Evolutionary conservation across 2,888 invertebrate genomes (phyloP).

Genomic region (Tipula unca): DNA sequence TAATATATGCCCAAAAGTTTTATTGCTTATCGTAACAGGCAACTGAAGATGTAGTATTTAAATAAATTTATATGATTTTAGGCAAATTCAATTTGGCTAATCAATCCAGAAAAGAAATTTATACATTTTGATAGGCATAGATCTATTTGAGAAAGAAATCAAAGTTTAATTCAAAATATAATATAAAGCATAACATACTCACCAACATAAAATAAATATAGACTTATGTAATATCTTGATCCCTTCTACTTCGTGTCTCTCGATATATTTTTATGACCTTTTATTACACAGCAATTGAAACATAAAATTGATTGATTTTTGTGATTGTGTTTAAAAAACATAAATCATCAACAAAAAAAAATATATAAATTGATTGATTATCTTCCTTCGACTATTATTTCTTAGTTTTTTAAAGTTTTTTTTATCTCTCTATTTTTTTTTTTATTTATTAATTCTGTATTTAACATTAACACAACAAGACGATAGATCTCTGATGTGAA

Average conservation of each 20-base stretch:
- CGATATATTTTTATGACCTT: neutral
- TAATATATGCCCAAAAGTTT: too few species aligned
- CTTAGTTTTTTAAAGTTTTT: neutral
- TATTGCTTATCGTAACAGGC: too few species aligned
- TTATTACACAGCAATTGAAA: neutral
- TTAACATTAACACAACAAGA: neutral
- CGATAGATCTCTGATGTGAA: neutral
- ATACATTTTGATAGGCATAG: neutral
- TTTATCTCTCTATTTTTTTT: neutral
- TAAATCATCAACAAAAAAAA: neutral
- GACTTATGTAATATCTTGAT: neutral
- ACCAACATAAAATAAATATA: neutral
- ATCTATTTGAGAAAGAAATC: too few species aligned
- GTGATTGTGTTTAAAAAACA: neutral
- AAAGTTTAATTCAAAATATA: too few species aligned
- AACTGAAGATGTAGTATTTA: too few species aligned
- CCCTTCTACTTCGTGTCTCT: neutral
- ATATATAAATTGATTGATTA: neutral
- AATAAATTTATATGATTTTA: too few species aligned
- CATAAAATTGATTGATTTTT: conserved; percentile 14
- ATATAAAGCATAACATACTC: neutral
- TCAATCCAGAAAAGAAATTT: too few species aligned
- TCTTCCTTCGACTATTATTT: neutral
- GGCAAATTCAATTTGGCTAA: too few species aligned
- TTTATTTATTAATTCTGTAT: neutral